Conservation (phyloP, 2,797 vertebrate species). For the Sebastes goodei region DNA sequence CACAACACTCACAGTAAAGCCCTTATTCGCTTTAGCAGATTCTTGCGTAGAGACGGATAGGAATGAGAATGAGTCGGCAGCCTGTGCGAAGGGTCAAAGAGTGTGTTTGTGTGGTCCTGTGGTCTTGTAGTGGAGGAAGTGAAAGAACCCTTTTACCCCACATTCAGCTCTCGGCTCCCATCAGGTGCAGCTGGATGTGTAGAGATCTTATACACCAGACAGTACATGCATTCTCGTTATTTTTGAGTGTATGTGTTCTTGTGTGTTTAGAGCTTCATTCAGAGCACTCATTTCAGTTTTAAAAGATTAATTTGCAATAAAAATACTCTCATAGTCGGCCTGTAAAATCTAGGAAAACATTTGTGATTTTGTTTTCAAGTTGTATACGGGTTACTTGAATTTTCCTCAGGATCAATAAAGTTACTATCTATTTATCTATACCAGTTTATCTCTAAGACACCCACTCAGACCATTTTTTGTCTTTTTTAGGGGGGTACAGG, state of each 20-base stretch:
- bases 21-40: slow-evolving; percentile 58
- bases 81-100: slow-evolving; percentile 68
- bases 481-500: too few relatives aligned
- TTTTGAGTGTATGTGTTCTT: neutral
- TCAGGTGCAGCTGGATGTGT: slow-evolving; percentile 72
- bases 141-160: slow-evolving; percentile 70
- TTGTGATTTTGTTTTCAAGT: neutral
- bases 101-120: slow-evolving; percentile 64
- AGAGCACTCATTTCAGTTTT: neutral
- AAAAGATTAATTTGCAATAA: neutral
- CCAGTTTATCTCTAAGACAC: too few relatives aligned
- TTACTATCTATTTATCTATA: too few relatives aligned
- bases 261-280: neutral
- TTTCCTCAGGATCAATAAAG: too few relatives aligned
- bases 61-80: slow-evolving; percentile 75
- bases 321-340: neutral
- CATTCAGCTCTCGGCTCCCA: slow-evolving; percentile 8
- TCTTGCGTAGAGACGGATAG: slow-evolving; percentile 33
- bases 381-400: too few relatives aligned
- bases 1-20: slow-evolving; percentile 50
- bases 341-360: neutral
- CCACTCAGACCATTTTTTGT: too few relatives aligned
- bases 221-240: neutral
- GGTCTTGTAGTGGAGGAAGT: slow-evolving; percentile 46
- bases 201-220: neutral